These are phyloP conservation scores for Paragorgia papillata DNA, from an alignment of 92 coral and sea anemone species.

Conservation along the genomic window DNA sequence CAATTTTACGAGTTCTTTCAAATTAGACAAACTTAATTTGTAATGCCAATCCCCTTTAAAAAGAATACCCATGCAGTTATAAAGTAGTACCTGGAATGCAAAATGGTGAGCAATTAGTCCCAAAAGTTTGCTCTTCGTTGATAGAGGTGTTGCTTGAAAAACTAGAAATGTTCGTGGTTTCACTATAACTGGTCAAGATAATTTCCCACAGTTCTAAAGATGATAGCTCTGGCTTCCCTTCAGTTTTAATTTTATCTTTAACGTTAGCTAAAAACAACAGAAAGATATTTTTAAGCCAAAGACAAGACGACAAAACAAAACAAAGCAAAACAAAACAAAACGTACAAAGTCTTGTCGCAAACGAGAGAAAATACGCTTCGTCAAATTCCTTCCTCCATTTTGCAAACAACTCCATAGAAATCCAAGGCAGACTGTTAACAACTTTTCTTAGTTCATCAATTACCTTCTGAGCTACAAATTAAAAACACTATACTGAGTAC, in stretches of 20 bases:
- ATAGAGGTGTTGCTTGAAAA: background rate
- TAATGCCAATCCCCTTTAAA: too few relatives aligned
- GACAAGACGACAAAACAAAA: background rate
- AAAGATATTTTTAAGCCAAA: background rate
- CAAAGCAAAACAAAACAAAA: background rate
- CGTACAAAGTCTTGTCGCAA: background rate
- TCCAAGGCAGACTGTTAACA: background rate
- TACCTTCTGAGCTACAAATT: background rate
- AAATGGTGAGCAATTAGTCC: background rate
- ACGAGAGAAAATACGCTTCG: background rate
- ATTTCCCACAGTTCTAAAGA: background rate
- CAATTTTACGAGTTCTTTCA: too few relatives aligned
- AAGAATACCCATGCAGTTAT: conserved; percentile 1
- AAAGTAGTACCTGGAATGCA: background rate
- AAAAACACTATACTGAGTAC: too few relatives aligned
- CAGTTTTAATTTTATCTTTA: background rate
- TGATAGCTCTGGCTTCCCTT: background rate
- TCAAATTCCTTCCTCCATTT: background rate
- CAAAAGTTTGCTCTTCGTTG: background rate
- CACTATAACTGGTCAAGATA: background rate
- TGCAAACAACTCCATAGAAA: background rate
- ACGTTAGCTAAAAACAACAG: background rate
- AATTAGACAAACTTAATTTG: too few relatives aligned
- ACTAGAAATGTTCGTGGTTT: background rate
- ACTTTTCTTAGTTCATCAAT: background rate